phyloP scores from a whole-genome alignment of 2,797 vertebrate species.

The Myotis daubentonii region DNA sequence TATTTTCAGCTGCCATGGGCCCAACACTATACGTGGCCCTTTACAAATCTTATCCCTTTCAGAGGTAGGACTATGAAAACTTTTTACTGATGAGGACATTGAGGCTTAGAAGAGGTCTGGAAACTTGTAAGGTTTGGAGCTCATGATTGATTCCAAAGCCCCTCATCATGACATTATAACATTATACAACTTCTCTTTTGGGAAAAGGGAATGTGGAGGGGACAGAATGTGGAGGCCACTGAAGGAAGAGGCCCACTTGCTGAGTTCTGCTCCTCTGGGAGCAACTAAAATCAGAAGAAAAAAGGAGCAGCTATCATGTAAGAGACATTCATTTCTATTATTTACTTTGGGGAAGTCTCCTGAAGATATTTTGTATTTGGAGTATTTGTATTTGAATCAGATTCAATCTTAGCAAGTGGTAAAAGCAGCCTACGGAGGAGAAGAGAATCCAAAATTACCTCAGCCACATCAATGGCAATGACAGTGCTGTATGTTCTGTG shows the following conservation, averaged over 20 bases:
- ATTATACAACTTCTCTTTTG: not conserved
- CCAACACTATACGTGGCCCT: not conserved
- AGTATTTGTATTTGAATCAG: not conserved
- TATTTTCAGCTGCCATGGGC: not conserved
- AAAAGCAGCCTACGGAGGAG: not conserved
- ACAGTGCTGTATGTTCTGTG: not conserved
- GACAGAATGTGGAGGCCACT: not conserved
- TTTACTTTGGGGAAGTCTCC: constrained; percentile 3
- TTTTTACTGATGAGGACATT: not conserved
- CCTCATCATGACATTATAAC: not conserved
- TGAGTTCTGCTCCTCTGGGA: not conserved
- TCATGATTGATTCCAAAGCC: not conserved
- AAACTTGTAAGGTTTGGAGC: not conserved
- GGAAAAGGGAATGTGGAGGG: not conserved
- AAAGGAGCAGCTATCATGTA: not conserved
- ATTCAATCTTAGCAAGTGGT: constrained; percentile 33
- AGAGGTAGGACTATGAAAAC: not conserved
- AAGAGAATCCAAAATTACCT: not conserved
- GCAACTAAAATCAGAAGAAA: not conserved
- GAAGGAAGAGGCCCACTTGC: not conserved
- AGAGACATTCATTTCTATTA: not conserved
- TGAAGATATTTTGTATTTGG: not conserved
- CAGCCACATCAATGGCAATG: not conserved
- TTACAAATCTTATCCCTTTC: not conserved
- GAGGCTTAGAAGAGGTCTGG: not conserved